Conservation (phyloP, 1,140 invertebrate genomes). For the Hycleus phaleratus region DNA sequence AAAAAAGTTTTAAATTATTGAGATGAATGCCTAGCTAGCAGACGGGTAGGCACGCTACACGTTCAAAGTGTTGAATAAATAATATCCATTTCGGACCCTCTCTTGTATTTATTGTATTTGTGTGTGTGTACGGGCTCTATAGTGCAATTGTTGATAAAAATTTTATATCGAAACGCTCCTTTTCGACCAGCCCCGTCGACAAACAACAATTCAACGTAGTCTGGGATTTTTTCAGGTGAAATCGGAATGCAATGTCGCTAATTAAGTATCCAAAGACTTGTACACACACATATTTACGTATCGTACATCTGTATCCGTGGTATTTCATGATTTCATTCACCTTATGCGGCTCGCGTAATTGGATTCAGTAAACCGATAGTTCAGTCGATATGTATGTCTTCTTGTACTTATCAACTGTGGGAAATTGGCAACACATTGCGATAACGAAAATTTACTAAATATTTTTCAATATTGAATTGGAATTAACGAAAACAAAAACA, state of each 20-base stretch:
- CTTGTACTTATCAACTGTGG: constrained; percentile 25
- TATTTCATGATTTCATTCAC: constrained; percentile 36
- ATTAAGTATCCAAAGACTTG: constrained; percentile 32
- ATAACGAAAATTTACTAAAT: too few species aligned
- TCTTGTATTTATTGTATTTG: too few species aligned
- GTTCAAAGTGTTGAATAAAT: too few species aligned
- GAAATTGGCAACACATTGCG: constrained; percentile 15
- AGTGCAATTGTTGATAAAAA: background rate
- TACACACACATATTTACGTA: constrained; percentile 23
- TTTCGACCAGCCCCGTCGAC: background rate
- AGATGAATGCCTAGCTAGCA: too few species aligned
- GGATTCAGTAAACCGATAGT: constrained; percentile 32
- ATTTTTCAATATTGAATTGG: constrained; percentile 4
- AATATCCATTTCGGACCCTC: too few species aligned
- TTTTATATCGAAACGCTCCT: background rate
- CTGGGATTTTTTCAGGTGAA: background rate
- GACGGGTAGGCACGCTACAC: too few species aligned
- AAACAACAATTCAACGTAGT: background rate
- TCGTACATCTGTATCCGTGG: constrained; percentile 28
- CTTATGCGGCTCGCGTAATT: constrained; percentile 33
- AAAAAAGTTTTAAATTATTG: too few species aligned
- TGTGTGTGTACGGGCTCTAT: background rate
- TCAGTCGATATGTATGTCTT: constrained; percentile 25
- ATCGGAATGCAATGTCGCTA: constrained; percentile 15
- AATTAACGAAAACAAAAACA: constrained; percentile 2